Evolutionary conservation across 92 coral and sea anemone species (phyloP).

Genomic region (Umimayanthus chanpuru): DNA sequence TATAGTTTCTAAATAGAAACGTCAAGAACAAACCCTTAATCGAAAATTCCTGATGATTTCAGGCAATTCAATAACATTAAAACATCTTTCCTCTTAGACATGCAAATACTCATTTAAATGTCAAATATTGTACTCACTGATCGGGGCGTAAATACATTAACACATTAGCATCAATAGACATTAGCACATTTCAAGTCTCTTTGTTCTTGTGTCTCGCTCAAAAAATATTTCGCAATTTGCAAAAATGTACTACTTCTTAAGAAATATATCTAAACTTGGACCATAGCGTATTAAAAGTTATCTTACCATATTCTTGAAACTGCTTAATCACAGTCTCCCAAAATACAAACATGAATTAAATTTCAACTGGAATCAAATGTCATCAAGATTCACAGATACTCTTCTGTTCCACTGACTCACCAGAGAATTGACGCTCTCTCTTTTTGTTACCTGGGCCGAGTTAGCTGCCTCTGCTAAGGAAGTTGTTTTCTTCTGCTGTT

Average conservation of each 20-base stretch:
- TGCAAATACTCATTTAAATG: not conserved
- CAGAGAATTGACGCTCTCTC: slow-evolving; percentile 37
- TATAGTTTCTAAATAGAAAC: not conserved
- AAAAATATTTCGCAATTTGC: not conserved
- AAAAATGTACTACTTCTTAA: not conserved
- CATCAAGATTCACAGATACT: slow-evolving; percentile 25
- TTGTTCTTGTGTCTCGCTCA: not conserved
- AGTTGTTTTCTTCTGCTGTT: not conserved
- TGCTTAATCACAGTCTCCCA: not conserved
- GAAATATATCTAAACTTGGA: not conserved
- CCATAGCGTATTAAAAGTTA: not conserved
- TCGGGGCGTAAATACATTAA: not conserved
- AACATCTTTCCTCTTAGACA: no score
- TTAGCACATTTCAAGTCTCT: not conserved
- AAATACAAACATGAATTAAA: no score
- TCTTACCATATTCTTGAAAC: not conserved
- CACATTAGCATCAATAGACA: not conserved
- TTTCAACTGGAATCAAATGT: slow-evolving; percentile 1
- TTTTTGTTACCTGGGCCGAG: not conserved
- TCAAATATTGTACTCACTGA: slow-evolving; percentile 11
- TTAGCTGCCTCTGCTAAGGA: not conserved
- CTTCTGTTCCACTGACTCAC: slow-evolving; percentile 43
- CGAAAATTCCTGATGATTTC: not conserved
- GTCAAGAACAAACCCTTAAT: not conserved
- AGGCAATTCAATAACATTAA: not conserved